phyloP scores from a whole-genome alignment of 2,888 invertebrate species.

The Phalangium opilio region DNA sequence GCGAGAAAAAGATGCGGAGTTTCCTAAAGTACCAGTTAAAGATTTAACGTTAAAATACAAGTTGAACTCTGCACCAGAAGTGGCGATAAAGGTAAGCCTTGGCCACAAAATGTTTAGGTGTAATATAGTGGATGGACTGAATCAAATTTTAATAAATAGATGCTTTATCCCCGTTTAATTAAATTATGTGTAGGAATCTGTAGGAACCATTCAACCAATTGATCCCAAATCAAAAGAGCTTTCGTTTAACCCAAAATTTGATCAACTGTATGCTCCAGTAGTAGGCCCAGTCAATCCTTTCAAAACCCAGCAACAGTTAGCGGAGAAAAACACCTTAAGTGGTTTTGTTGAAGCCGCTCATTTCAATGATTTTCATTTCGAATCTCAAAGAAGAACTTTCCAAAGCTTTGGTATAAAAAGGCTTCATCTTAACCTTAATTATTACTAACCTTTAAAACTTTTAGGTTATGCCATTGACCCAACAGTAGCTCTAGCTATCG shows the following conservation, averaged over 20 bases:
- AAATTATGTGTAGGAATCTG: constrained; percentile 50
- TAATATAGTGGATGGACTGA: too few relatives aligned
- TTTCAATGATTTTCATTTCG: constrained; percentile 92
- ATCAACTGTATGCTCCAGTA: constrained; percentile 81
- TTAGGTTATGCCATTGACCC: constrained; percentile 81
- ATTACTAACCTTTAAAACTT: too few relatives aligned
- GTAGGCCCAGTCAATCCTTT: constrained; percentile 85
- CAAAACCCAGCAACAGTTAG: constrained; percentile 72
- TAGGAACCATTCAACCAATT: constrained; percentile 52
- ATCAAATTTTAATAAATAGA: too few relatives aligned
- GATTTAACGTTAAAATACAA: constrained; percentile 12
- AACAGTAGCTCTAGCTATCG: constrained; percentile 42
- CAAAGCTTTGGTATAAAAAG: constrained; percentile 65
- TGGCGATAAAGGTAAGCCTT: constrained; percentile 48
- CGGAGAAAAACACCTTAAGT: constrained; percentile 75
- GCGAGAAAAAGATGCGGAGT: too few relatives aligned
- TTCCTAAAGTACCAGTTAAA: too few relatives aligned
- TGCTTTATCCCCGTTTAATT: too few relatives aligned
- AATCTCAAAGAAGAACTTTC: constrained; percentile 86
- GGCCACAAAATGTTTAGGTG: too few relatives aligned
- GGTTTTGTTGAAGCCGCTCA: constrained; percentile 91
- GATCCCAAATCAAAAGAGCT: constrained; percentile 69
- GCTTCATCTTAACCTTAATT: too few relatives aligned
- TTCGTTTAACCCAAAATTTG: constrained; percentile 78
- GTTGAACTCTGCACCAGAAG: constrained; percentile 66